Conservation (phyloP, 2,113 vertebrate genomes). For the Chloropsis cyanopogon region DNA sequence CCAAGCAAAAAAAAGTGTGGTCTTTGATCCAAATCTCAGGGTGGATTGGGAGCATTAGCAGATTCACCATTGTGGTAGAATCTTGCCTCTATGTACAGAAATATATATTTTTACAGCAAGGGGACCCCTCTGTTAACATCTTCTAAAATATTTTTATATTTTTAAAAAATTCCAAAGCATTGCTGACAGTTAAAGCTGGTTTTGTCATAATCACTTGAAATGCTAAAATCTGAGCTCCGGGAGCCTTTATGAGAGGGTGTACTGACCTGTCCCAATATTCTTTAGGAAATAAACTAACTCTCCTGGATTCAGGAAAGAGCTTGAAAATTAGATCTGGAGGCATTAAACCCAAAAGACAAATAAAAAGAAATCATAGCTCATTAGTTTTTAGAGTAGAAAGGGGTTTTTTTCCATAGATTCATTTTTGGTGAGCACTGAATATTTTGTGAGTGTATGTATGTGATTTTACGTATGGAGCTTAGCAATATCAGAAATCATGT, state of each 20-base stretch:
- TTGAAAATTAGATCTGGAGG: not conserved
- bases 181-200: not conserved
- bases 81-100: not conserved
- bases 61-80: not conserved
- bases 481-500: not conserved
- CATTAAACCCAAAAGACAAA: slow-evolving; percentile 29
- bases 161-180: not conserved
- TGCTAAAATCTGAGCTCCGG: not conserved
- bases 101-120: not conserved
- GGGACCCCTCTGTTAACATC: fast-evolving
- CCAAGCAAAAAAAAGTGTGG: not conserved
- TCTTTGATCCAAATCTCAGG: not conserved
- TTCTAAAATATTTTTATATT: not conserved
- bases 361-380: slow-evolving; percentile 15
- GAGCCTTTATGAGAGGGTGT: not conserved
- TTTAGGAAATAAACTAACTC: not conserved
- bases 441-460: not conserved
- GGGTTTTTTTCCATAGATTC: not conserved
- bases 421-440: not conserved
- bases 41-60: not conserved
- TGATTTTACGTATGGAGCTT: not conserved
- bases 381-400: not conserved
- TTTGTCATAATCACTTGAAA: not conserved
- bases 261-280: not conserved
- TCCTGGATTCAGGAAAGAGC: not conserved